Evolutionary conservation across 2,113 vertebrate species (phyloP), one percentile per base, ranked within the genome.

Genomic region (Tangachromis dhanisi): DNA sequence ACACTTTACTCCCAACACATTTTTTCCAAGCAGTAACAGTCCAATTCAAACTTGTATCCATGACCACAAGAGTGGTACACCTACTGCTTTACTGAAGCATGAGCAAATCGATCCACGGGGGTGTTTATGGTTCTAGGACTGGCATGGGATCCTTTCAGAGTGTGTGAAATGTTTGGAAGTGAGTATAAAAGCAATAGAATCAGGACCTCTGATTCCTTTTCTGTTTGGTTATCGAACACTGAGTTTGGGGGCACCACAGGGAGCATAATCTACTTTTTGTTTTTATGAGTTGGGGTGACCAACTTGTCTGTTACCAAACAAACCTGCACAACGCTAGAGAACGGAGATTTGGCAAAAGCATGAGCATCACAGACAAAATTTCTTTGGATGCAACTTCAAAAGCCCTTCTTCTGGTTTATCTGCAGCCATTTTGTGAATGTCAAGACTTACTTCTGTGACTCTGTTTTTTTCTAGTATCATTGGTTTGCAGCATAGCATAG

Each of bases 131-230:
- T 21, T 31, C 81, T 17, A 2, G 57, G 51, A 26, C 16, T 42
- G 71, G 76, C 49, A 16, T 11, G 59, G 47, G 81, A 54, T 83
- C 63, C 84, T 88, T 90, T 92, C 79, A 91, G 54, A n/a, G 40
- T 11, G 82, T 81, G 87, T 92, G 89, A 93, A 89, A 86, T 85
- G 59, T 80, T 80, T 47, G 83, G 81, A 88, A 78, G 84, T 42
- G 89, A 86, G 76, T 51, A 55, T 83, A 54, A 79, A 85, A 71
- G 88, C 54, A 88, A 35, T 14, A 55, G 63, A 86, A 83, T 45
- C 6, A 10, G 61, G 12, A 85, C 83, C 87, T 51, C 55, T 14
- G 53, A 5, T 83, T 84, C 49, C 51, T 55, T 82, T 88, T 76
- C 73, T 73, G 71, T 82, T 83, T 63, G 49, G 26, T 24, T 14